A percentile compares a stretch with the other conserved stretches of the same genome.
Conservation (phyloP, 2,797 vertebrate species). For the Acipenser ruthenus region DNA sequence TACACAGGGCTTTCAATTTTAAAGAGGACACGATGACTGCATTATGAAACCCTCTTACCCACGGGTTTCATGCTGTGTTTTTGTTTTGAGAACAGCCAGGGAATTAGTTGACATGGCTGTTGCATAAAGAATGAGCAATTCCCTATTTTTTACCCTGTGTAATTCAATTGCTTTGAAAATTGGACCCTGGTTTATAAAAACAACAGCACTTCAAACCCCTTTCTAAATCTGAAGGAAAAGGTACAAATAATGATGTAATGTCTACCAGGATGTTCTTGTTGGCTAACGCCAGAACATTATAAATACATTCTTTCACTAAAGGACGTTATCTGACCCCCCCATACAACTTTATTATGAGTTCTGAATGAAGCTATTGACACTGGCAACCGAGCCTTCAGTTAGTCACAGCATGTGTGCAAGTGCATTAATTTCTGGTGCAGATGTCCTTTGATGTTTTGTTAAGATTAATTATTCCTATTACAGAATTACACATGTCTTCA, state of each 20-base stretch:
- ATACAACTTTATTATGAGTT: constrained; percentile 16
- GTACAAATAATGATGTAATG: neutral
- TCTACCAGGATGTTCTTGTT: constrained; percentile 4
- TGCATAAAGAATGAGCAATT: too few relatives aligned
- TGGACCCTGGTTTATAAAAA: constrained; percentile 6
- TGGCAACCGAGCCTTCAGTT: constrained; percentile 27
- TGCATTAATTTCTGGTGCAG: constrained; percentile 24
- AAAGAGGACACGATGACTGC: too few relatives aligned
- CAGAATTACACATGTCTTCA: too few relatives aligned
- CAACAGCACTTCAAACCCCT: neutral
- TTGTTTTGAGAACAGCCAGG: too few relatives aligned
- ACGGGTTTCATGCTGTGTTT: too few relatives aligned
- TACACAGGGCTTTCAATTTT: too few relatives aligned
- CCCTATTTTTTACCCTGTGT: too few relatives aligned
- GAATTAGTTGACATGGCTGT: too few relatives aligned
- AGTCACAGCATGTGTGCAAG: constrained; percentile 29
- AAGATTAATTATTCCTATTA: too few relatives aligned
- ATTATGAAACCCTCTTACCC: too few relatives aligned
- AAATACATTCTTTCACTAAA: constrained; percentile 31
- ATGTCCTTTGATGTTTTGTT: neutral
- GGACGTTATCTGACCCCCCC: constrained; percentile 40
- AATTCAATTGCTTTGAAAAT: constrained; percentile 2
- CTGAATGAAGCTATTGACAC: constrained; percentile 38
- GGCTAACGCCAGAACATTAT: constrained; percentile 19
- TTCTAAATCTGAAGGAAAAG: neutral